A percentile compares a stretch with the other conserved stretches of the same genome.
These are phyloP conservation scores for Rhodeus uyekii DNA, from an alignment of 2,797 vertebrate genomes.

Conservation along the genomic window DNA sequence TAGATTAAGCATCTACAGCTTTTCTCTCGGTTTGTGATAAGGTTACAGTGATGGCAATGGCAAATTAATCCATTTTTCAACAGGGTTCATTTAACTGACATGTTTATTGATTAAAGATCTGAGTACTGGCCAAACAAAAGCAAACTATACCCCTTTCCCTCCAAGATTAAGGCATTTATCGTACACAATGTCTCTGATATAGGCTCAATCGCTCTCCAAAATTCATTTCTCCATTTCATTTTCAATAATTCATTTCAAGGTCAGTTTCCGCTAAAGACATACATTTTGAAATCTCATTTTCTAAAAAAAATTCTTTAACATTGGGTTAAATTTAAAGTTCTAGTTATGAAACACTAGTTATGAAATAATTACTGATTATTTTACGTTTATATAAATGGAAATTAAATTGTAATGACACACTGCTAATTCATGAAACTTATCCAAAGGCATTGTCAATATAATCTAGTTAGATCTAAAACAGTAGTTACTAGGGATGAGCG, in stretches of 20 bases:
- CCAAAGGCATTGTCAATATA: slow-evolving; percentile 12
- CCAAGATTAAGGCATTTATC: neutral
- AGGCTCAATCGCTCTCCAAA: neutral
- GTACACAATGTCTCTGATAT: neutral
- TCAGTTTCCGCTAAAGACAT: neutral
- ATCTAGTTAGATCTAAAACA: slow-evolving; percentile 6
- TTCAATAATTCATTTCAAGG: neutral
- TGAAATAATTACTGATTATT: neutral
- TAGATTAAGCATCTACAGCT: slow-evolving; percentile 27
- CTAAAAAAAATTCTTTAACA: neutral
- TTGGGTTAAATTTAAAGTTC: no score
- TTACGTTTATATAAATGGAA: no score
- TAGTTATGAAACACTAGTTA: no score
- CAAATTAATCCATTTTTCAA: neutral
- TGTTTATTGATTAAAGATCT: neutral
- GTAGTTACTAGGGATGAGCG: no score
- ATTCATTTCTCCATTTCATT: neutral
- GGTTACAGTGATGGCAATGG: neutral
- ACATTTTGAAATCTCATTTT: neutral
- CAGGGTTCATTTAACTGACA: neutral
- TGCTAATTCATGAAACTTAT: slow-evolving; percentile 26
- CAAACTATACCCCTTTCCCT: neutral
- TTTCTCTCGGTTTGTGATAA: neutral
- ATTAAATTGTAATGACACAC: neutral
- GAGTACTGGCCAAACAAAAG: neutral